phyloP scores from a whole-genome alignment of 2,888 invertebrate genomes.

The Drosophila mettleri region DNA sequence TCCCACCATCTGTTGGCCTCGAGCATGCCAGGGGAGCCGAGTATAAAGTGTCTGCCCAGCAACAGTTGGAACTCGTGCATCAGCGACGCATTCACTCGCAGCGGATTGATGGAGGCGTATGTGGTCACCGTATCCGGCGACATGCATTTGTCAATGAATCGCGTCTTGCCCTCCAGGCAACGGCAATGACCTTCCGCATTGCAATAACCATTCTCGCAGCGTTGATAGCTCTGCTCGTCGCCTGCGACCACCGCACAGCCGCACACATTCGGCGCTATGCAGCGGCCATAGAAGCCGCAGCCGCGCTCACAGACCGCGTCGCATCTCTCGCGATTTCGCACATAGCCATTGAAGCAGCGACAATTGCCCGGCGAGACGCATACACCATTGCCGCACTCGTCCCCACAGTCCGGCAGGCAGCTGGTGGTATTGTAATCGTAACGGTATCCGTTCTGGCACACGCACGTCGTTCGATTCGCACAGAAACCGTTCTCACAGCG shows the following conservation, averaged over 20 bases:
- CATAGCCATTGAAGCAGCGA: constrained; percentile 84
- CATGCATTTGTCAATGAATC: constrained; percentile 81
- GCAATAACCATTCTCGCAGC: constrained; percentile 72
- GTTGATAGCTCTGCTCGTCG: constrained; percentile 52
- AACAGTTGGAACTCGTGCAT: constrained; percentile 77
- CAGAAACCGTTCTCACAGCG: constrained; percentile 85
- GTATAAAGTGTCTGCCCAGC: constrained; percentile 75
- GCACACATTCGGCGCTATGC: constrained; percentile 82
- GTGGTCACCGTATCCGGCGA: constrained; percentile 82
- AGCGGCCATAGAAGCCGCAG: constrained; percentile 82
- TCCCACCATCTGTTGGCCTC: constrained; percentile 54
- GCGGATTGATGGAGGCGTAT: constrained; percentile 76
- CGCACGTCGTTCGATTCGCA: constrained; percentile 84
- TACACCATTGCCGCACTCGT: constrained; percentile 82
- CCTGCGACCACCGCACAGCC: constrained; percentile 81
- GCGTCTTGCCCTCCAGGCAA: constrained; percentile 75
- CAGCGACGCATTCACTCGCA: constrained; percentile 72
- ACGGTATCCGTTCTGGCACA: constrained; percentile 85
- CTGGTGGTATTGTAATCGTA: constrained; percentile 77
- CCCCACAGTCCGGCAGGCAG: constrained; percentile 81
- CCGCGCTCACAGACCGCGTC: constrained; percentile 77
- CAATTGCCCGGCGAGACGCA: constrained; percentile 84
- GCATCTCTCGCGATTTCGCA: constrained; percentile 69
- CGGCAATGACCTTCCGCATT: constrained; percentile 77
- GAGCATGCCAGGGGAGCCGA: constrained; percentile 46